phyloP scores from a whole-genome alignment of 2,888 invertebrate genomes.

The Ganaspis brasiliensis region DNA sequence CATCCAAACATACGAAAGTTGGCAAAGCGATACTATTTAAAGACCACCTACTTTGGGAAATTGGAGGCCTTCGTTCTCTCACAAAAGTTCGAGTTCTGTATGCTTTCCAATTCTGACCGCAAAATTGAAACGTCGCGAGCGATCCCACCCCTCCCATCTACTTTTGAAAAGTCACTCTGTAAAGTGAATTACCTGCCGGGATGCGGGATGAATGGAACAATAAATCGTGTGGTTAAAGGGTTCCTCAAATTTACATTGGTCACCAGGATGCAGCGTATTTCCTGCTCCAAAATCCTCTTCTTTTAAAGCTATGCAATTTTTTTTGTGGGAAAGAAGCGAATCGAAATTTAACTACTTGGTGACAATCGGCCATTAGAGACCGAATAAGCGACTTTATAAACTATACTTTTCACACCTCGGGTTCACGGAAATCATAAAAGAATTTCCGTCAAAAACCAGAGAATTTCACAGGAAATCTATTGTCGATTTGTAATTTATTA shows the following conservation, averaged over 20 bases:
- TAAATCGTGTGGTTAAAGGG: slow-evolving; percentile 40
- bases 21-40: background rate
- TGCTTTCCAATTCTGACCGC: slow-evolving; percentile 31
- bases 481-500: background rate
- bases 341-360: slow-evolving; percentile 24
- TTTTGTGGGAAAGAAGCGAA: slow-evolving; percentile 28
- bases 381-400: slow-evolving; percentile 24
- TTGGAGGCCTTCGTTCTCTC: background rate
- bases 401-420: background rate
- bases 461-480: background rate
- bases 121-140: slow-evolving; percentile 40
- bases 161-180: slow-evolving; percentile 25
- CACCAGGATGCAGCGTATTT: slow-evolving; percentile 1
- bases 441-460: background rate
- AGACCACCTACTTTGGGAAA: slow-evolving; percentile 40
- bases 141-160: slow-evolving; percentile 16
- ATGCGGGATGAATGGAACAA: slow-evolving; percentile 22
- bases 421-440: slow-evolving; percentile 2
- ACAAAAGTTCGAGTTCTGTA: slow-evolving; percentile 10
- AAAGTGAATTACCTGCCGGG: slow-evolving; percentile 17
- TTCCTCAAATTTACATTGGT: slow-evolving; percentile 23
- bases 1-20: background rate
- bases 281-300: slow-evolving; percentile 1
- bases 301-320: slow-evolving; percentile 4
- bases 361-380: background rate